Evolutionary conservation across 2,797 vertebrate species (phyloP).

Genomic region (Pipistrellus kuhlii): DNA sequence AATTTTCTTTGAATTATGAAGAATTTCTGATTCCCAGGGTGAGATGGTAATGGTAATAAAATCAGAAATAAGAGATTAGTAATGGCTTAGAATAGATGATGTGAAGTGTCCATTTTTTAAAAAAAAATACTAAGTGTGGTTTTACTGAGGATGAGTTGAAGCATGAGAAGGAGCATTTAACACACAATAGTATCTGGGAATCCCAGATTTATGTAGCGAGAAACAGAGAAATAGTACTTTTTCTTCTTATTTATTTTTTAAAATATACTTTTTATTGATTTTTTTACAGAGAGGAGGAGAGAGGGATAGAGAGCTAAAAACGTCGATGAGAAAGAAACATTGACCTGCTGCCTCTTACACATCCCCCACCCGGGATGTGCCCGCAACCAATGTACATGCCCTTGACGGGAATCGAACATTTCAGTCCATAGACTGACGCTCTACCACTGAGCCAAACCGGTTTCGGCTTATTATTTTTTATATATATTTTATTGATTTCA

Average conservation of each 20-base stretch:
- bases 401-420: too few species aligned
- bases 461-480: background rate
- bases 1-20: slow-evolving; percentile 12
- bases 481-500: too few species aligned
- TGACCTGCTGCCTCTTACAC: too few species aligned
- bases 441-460: too few species aligned
- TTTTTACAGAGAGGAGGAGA: too few species aligned
- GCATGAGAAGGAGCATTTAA: background rate
- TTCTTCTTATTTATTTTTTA: background rate
- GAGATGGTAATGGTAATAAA: background rate
- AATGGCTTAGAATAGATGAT: background rate
- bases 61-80: background rate
- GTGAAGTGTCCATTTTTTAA: background rate
- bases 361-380: too few species aligned
- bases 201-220: background rate
- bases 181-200: background rate
- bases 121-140: background rate
- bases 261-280: too few species aligned
- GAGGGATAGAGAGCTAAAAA: too few species aligned
- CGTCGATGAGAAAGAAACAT: too few species aligned
- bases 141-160: background rate
- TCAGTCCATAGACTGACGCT: too few species aligned
- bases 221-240: background rate
- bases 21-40: background rate
- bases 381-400: too few species aligned